Evolutionary conservation across 2,113 vertebrate genomes (phyloP).

Genomic region (Macquaria ambigua): DNA sequence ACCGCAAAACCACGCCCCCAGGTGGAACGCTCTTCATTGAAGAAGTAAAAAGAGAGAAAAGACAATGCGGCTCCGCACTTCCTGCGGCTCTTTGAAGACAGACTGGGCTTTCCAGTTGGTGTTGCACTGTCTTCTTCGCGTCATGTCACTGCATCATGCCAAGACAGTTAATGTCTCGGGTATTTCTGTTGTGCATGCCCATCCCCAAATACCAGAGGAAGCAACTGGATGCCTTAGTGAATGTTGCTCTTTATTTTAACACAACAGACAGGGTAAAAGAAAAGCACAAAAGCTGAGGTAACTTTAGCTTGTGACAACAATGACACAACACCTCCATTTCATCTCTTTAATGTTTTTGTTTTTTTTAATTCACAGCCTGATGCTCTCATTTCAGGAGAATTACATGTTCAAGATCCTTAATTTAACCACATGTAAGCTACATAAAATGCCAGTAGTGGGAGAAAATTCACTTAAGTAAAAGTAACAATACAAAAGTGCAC

Average conservation of each 20-base stretch:
- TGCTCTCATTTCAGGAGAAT: neutral
- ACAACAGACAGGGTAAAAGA: neutral
- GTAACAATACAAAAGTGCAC: neutral
- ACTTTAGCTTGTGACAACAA: neutral
- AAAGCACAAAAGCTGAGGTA: neutral
- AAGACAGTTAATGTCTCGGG: conserved; percentile 27
- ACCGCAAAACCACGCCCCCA: conserved; percentile 45
- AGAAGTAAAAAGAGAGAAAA: conserved; percentile 12
- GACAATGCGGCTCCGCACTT: conserved; percentile 17
- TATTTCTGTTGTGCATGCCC: conserved; percentile 51
- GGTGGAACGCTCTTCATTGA: conserved; percentile 28
- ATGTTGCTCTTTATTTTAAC: conserved; percentile 32
- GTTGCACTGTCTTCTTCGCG: conserved; percentile 45
- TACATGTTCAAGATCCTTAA: neutral
- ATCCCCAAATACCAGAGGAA: conserved; percentile 58
- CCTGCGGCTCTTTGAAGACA: conserved; percentile 34
- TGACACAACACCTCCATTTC: no score
- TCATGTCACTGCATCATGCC: conserved; percentile 24
- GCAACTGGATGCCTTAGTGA: neutral
- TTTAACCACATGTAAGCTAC: neutral
- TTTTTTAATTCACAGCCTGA: neutral
- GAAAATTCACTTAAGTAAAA: neutral
- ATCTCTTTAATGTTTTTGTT: neutral
- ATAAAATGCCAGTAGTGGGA: neutral
- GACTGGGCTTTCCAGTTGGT: conserved; percentile 73